Conservation (phyloP, 2,888 invertebrate genomes). For the Xestia ashworthii region DNA sequence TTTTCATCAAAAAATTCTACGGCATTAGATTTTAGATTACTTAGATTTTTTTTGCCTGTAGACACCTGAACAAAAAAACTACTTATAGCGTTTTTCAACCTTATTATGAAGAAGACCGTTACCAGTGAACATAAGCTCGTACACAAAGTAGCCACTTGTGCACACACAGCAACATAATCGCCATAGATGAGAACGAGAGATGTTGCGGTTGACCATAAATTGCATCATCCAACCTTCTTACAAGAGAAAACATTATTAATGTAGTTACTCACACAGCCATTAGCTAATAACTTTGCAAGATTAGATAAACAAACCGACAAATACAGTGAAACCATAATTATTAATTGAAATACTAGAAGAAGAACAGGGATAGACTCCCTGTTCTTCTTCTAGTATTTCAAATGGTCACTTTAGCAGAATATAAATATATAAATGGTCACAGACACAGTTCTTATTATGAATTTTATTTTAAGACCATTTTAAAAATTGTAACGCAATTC, state of each 20-base stretch:
- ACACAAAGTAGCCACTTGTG: not conserved
- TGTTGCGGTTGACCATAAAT: conserved; percentile 48
- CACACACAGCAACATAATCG: conserved; percentile 17
- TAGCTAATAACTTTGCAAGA: conserved; percentile 9
- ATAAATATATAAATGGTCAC: too few species aligned
- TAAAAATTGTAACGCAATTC: too few species aligned
- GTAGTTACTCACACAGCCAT: conserved; percentile 6
- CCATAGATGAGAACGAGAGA: conserved; percentile 23
- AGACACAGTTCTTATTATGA: too few species aligned
- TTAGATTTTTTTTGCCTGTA: too few species aligned
- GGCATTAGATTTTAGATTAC: too few species aligned
- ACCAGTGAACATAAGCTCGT: not conserved
- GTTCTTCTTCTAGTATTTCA: too few species aligned
- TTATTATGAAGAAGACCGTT: not conserved
- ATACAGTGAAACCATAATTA: not conserved
- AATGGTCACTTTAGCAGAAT: too few species aligned
- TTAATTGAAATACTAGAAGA: not conserved
- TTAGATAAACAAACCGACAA: not conserved
- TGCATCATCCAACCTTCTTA: conserved; percentile 24
- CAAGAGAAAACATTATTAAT: conserved; percentile 41
- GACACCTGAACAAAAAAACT: too few species aligned
- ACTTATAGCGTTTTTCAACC: too few species aligned
- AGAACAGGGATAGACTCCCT: too few species aligned
- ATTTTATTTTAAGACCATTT: too few species aligned
- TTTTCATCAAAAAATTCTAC: too few species aligned